Evolutionary conservation across 2,797 vertebrate genomes (phyloP).

Genomic region (Leuciscus waleckii): DNA sequence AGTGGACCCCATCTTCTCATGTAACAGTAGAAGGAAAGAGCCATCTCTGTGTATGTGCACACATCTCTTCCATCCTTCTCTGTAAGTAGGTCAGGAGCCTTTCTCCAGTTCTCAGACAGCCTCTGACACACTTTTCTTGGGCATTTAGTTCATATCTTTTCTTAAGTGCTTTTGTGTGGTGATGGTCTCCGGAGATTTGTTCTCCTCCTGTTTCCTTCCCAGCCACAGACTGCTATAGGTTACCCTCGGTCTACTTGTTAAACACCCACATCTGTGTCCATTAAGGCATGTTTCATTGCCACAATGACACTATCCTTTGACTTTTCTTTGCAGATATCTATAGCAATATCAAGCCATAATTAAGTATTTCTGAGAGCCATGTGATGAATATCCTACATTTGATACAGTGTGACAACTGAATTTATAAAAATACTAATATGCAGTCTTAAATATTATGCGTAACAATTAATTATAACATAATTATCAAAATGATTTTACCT

Average conservation of each 20-base stretch:
- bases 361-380: background rate
- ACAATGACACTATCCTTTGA: conserved; percentile 12
- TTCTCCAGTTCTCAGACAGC: conserved; percentile 37
- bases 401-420: background rate
- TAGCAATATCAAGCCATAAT: no score
- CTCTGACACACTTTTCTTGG: conserved; percentile 46
- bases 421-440: background rate
- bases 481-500: background rate
- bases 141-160: conserved; percentile 51
- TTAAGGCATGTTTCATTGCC: conserved; percentile 26
- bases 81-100: conserved; percentile 48
- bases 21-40: conserved; percentile 19
- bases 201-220: conserved; percentile 23
- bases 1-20: background rate
- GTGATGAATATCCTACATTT: background rate
- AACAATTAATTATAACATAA: background rate
- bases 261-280: conserved; percentile 4
- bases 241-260: conserved; percentile 27
- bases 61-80: conserved; percentile 22
- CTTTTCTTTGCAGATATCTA: background rate
- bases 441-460: background rate
- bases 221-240: conserved; percentile 26
- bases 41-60: conserved; percentile 3
- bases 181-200: conserved; percentile 33
- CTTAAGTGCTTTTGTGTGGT: conserved; percentile 47